These are phyloP conservation scores for Drosophila mojavensis DNA, from an alignment of 1,140 invertebrate genomes.

Conservation along the genomic window DNA sequence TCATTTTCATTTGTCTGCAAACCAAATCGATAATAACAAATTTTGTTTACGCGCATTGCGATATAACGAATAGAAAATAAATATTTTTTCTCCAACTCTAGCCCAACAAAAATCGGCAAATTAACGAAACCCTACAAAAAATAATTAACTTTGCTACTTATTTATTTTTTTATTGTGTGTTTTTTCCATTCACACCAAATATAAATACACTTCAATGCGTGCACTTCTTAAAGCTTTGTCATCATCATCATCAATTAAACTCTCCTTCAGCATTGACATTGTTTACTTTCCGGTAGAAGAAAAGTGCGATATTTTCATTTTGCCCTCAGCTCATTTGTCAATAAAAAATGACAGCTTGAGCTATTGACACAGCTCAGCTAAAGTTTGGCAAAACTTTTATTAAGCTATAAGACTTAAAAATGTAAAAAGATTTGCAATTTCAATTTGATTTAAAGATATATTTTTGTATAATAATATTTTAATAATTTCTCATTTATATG, in stretches of 20 bases:
- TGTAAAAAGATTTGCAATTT: conserved; percentile 1
- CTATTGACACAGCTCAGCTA: neutral
- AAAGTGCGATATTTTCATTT: conserved; percentile 21
- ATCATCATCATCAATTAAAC: neutral
- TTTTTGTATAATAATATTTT: neutral
- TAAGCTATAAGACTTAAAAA: too few species aligned
- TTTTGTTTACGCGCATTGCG: conserved; percentile 36
- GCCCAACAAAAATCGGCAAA: conserved; percentile 13
- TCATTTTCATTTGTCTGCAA: neutral
- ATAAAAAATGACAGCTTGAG: neutral
- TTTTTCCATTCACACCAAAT: conserved; percentile 12
- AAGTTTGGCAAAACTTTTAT: neutral
- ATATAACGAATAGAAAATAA: conserved; percentile 16
- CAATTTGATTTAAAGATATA: neutral
- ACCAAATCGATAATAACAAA: conserved; percentile 34
- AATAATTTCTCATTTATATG: too few species aligned
- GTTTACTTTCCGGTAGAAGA: neutral
- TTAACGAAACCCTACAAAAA: conserved; percentile 30
- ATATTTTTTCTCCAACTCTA: conserved; percentile 3
- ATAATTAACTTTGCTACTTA: conserved; percentile 10
- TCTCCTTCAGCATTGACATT: neutral
- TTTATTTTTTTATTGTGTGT: conserved; percentile 5
- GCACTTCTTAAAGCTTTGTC: neutral
- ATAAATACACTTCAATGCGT: neutral
- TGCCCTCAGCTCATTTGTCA: neutral